Conservation (phyloP, 2,888 invertebrate species). For the Allacma fusca region DNA sequence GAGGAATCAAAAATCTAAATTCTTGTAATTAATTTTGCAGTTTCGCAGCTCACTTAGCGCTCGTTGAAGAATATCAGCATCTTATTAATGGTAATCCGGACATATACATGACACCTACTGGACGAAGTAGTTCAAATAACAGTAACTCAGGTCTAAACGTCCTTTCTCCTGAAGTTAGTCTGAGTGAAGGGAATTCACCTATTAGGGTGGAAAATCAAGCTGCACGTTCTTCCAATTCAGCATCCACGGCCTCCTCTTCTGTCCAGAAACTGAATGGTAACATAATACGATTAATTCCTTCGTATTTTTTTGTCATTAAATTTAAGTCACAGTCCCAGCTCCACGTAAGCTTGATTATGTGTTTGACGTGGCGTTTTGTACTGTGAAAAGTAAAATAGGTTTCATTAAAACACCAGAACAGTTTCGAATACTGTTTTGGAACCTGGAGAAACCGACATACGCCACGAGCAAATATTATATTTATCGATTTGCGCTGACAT, state of each 20-base stretch:
- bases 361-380: conserved; percentile 51
- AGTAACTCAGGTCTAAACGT: conserved; percentile 60
- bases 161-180: conserved; percentile 61
- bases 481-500: not conserved
- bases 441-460: conserved; percentile 34
- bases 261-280: conserved; percentile 40
- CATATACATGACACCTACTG: conserved; percentile 55
- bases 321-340: conserved; percentile 46
- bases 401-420: conserved; percentile 41
- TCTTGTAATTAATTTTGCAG: conserved; percentile 38
- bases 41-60: conserved; percentile 60
- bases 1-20: not conserved
- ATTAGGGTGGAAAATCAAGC: conserved; percentile 59
- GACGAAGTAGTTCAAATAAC: conserved; percentile 57
- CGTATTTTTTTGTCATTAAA: not conserved
- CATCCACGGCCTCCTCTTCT: conserved; percentile 48
- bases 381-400: conserved; percentile 35
- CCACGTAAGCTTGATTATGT: conserved; percentile 45
- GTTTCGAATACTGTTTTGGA: conserved; percentile 28
- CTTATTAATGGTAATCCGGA: conserved; percentile 61
- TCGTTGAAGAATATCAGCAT: conserved; percentile 61
- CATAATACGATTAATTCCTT: not conserved
- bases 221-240: conserved; percentile 51
- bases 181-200: conserved; percentile 61
- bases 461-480: too few species aligned